Conservation (phyloP, 2,797 vertebrate species). For the Cetoscarus ocellatus region DNA sequence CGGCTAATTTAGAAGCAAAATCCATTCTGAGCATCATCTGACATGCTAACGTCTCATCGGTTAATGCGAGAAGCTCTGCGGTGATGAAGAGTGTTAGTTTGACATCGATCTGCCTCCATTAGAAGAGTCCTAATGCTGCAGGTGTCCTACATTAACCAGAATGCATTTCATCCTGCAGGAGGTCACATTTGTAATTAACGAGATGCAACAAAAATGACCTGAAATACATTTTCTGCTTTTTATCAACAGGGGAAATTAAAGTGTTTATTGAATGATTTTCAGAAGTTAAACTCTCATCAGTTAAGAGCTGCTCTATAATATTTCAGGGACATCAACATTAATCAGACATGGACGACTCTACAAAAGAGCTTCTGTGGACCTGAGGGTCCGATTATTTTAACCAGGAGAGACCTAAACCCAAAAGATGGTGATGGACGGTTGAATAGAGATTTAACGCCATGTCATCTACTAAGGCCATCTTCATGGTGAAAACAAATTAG, state of each 20-base stretch:
- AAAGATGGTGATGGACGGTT: no score
- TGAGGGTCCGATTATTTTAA: no score
- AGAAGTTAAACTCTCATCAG: no score
- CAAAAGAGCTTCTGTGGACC: no score
- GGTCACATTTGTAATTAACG: background rate
- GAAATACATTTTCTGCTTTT: background rate
- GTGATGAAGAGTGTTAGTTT: background rate
- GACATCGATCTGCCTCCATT: background rate
- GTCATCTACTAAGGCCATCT: no score
- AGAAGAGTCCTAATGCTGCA: background rate
- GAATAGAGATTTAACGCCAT: no score
- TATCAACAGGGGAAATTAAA: no score
- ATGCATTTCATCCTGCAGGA: background rate
- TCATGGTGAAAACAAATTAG: no score
- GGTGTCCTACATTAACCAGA: slow-evolving; percentile 1
- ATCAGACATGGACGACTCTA: no score
- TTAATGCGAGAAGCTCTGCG: background rate
- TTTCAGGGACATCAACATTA: no score
- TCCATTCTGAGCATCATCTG: background rate
- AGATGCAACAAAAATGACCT: background rate
- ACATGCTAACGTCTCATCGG: background rate
- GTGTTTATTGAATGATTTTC: background rate
- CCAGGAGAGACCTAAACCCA: no score
- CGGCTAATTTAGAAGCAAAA: slow-evolving; percentile 11
- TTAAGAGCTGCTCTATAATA: no score